Conservation (phyloP, 2,888 invertebrate genomes). For the Spodoptera exigua region DNA sequence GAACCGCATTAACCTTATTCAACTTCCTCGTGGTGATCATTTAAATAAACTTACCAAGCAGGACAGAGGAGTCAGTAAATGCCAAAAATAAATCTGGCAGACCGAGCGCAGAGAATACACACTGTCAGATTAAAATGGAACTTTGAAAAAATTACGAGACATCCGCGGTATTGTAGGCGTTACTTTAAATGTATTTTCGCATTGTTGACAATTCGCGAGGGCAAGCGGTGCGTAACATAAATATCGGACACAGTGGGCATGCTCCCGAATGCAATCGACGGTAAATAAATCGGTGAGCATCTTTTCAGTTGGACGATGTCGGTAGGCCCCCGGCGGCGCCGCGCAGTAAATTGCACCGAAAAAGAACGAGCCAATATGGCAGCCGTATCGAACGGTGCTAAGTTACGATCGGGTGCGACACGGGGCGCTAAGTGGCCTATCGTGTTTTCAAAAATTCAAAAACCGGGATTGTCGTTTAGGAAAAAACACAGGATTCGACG, state of each 20-base stretch:
- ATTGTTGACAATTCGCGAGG: constrained; percentile 81
- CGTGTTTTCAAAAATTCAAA: constrained; percentile 85
- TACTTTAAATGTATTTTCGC: constrained; percentile 82
- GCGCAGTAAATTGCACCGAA: constrained; percentile 85
- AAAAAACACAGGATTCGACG: constrained; percentile 70
- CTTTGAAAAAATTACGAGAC: constrained; percentile 80
- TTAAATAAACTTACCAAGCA: constrained; percentile 53
- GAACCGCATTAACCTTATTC: constrained; percentile 58
- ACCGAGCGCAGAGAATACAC: constrained; percentile 64
- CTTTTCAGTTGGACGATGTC: constrained; percentile 76
- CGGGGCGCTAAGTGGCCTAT: constrained; percentile 86
- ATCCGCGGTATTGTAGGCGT: constrained; percentile 76
- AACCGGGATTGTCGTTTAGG: constrained; percentile 74
- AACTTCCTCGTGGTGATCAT: constrained; percentile 49
- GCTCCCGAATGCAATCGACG: constrained; percentile 82
- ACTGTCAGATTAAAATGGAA: constrained; percentile 75
- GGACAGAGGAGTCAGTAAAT: constrained; percentile 53
- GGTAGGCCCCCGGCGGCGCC: constrained; percentile 77
- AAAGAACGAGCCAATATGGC: constrained; percentile 84
- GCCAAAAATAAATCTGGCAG: constrained; percentile 72
- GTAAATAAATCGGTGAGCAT: constrained; percentile 80
- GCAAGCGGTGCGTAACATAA: constrained; percentile 79
- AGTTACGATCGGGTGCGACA: constrained; percentile 83
- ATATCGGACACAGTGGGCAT: constrained; percentile 81
- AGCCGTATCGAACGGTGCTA: constrained; percentile 82